phyloP scores from a whole-genome alignment of 2,888 invertebrate species.

The Lithosia quadra region DNA sequence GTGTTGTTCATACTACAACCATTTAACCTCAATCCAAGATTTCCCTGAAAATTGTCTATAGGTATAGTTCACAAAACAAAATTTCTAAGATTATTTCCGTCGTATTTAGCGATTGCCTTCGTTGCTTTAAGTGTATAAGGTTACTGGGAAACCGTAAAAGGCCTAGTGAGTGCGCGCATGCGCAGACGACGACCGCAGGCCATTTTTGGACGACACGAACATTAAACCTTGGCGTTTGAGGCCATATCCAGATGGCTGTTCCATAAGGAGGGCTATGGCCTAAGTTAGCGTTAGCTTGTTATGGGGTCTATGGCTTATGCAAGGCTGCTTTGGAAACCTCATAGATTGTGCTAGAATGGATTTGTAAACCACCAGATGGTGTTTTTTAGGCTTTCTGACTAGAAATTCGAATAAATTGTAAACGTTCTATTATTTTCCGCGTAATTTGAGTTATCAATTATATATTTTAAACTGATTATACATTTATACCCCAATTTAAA shows the following conservation, averaged over 20 bases:
- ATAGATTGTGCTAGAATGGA: constrained; percentile 8
- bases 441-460: too few species aligned
- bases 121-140: constrained; percentile 67
- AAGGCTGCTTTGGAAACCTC: constrained; percentile 17
- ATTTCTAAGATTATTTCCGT: constrained; percentile 51
- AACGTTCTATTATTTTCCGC: too few species aligned
- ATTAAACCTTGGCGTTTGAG: constrained; percentile 64
- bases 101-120: constrained; percentile 66
- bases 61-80: not conserved
- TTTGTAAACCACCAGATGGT: not conserved
- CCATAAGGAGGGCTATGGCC: constrained; percentile 45
- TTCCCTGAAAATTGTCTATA: not conserved
- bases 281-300: constrained; percentile 47
- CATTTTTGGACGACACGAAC: constrained; percentile 74
- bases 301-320: constrained; percentile 25
- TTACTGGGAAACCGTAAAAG: constrained; percentile 78
- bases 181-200: constrained; percentile 64
- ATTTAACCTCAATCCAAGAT: not conserved
- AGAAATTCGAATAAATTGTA: too few species aligned
- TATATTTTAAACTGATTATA: too few species aligned
- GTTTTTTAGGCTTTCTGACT: not conserved
- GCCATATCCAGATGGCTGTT: constrained; percentile 57
- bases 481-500: too few species aligned
- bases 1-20: not conserved
- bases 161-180: constrained; percentile 64